Evolutionary conservation across 2,888 invertebrate genomes (phyloP), one percentile per base, ranked within the genome.

Genomic region (Drosophila gaucha): DNA sequence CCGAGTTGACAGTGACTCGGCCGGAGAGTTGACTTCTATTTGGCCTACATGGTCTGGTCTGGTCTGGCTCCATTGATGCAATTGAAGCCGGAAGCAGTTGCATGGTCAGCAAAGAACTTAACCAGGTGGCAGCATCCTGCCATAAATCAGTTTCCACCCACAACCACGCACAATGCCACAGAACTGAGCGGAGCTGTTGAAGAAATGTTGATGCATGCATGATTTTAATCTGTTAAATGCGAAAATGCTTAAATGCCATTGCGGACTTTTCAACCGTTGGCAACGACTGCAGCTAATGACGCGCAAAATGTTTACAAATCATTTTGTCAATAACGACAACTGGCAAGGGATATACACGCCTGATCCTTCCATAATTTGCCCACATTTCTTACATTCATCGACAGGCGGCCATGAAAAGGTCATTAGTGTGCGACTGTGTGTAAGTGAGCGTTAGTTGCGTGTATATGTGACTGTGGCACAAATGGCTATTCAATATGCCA

Each of bases 231-330:
- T 80, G 67, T 84, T 77, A 88, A 88, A 87, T 84, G 68, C 74
- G 65, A 69, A 65, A 75, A 72, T 55, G 71, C 71, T 70, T 58
- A 62, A 67, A 67, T 69, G 69, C 47, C 60, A 44, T 51, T 60
- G 59, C 47, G 52, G 36, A 57, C 49, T 62, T 67, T 67, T 63
- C 74, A 75, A 55, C 55, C 74, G 44, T 36, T 60, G 57, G 57
- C 79, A 66, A 59, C 67, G 57, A 74, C 73, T 76, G 78, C 65
- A 77, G 71, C 87, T 84, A 84, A 84, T 88, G 84, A 86, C 87
- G 89, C 88, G 89, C 87, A 85, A 85, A 85, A 85, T 85, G 88
- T 85, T 87, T 88, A 85, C 84, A 85, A 85, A 85, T 85, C 89
- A 85, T 85, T 85, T 85, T 85, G 84, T 85, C 84, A 85, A 88